phyloP scores from a whole-genome alignment of 2,797 vertebrate genomes.

The Rhynchonycteris naso region DNA sequence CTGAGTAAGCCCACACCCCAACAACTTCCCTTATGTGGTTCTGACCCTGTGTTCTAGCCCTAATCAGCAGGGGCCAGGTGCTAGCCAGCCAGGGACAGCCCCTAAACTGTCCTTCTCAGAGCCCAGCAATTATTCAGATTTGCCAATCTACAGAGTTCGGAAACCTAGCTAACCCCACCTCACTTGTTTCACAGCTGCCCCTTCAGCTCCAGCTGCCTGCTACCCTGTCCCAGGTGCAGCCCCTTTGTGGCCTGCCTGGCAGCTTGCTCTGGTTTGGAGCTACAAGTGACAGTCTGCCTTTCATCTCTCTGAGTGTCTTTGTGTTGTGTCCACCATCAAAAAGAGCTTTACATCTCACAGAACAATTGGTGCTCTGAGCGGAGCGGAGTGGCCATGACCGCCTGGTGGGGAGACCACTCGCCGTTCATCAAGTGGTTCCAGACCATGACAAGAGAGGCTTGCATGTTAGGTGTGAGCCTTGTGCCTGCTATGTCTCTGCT shows the following conservation, averaged over 20 bases:
- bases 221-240: neutral
- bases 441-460: neutral
- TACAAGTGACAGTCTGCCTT: slow-evolving; percentile 43
- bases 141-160: neutral
- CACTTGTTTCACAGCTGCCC: neutral
- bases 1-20: neutral
- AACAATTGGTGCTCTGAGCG: slow-evolving; percentile 40
- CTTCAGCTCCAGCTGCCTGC: neutral
- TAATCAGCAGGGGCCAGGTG: rapidly evolving
- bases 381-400: neutral
- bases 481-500: neutral
- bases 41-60: neutral
- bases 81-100: neutral
- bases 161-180: neutral
- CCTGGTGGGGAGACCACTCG: neutral
- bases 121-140: neutral
- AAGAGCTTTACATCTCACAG: slow-evolving; percentile 24
- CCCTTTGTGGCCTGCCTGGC: neutral
- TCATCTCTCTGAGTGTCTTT: slow-evolving; percentile 40
- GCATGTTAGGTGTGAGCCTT: neutral
- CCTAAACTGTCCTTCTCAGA: neutral
- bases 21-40: neutral
- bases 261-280: neutral
- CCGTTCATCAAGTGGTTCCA: neutral
- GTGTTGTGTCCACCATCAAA: slow-evolving; percentile 56